Percentiles rank a stretch among this genome's conserved stretches.
Evolutionary conservation across 2,797 vertebrate genomes (phyloP).

Genomic region (Takifugu rubripes): DNA sequence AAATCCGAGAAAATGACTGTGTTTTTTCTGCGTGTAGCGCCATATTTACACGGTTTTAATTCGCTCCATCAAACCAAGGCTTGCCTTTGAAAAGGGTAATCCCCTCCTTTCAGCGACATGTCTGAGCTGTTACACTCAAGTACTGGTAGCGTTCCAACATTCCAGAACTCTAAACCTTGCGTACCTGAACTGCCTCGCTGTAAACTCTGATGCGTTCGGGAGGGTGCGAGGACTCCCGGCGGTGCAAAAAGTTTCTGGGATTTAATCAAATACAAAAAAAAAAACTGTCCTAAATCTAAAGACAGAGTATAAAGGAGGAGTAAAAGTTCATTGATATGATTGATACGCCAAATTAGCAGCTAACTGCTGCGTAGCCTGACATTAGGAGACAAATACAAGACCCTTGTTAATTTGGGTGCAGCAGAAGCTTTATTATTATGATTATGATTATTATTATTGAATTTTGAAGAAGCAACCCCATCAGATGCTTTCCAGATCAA

Average conservation of each 20-base stretch:
- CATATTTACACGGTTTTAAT: too few species aligned
- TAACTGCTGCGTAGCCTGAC: too few species aligned
- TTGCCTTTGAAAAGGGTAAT: constrained; percentile 1
- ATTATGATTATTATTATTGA: too few species aligned
- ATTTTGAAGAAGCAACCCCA: too few species aligned
- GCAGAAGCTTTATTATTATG: too few species aligned
- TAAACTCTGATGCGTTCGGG: background rate
- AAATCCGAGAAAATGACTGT: too few species aligned
- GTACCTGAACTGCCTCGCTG: constrained; percentile 6
- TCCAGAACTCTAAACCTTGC: background rate
- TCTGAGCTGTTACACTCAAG: constrained; percentile 14
- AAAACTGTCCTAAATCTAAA: background rate
- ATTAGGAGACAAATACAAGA: too few species aligned
- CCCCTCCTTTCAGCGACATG: constrained; percentile 8
- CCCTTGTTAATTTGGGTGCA: too few species aligned
- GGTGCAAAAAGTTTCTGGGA: background rate
- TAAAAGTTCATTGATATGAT: background rate
- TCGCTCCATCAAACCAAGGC: background rate
- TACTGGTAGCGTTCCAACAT: background rate
- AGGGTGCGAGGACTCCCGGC: background rate
- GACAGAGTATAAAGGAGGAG: background rate
- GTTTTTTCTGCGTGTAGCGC: too few species aligned
- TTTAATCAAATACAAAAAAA: background rate
- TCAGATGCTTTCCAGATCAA: too few species aligned
- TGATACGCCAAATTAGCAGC: background rate